Evolutionary conservation across 1,140 invertebrate species (phyloP).

Genomic region (Wiebesia pumilae): DNA sequence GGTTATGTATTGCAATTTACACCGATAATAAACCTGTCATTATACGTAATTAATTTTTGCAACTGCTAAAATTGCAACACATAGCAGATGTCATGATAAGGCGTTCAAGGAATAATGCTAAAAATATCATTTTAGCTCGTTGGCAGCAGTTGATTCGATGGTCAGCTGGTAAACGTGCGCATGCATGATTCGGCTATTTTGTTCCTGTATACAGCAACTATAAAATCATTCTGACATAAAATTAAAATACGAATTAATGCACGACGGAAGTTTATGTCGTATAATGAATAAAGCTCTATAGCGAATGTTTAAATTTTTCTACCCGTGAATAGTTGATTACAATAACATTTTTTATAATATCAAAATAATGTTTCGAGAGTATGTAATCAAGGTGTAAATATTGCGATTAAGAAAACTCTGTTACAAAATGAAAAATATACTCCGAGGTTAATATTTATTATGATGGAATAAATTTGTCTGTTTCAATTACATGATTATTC

Average conservation of each 20-base stretch:
- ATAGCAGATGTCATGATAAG: background rate
- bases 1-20: background rate
- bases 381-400: too few relatives aligned
- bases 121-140: background rate
- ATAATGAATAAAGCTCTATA: background rate
- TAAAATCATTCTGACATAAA: background rate
- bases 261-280: background rate
- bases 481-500: too few relatives aligned
- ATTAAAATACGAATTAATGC: background rate
- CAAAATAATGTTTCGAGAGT: too few relatives aligned
- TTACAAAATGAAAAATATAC: too few relatives aligned
- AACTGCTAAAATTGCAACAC: background rate
- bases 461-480: too few relatives aligned
- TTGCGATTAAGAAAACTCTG: too few relatives aligned
- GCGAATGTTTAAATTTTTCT: background rate
- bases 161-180: background rate
- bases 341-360: too few relatives aligned
- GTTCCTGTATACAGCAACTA: background rate
- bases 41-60: background rate
- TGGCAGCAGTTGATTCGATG: background rate
- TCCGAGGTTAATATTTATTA: too few relatives aligned
- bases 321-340: too few relatives aligned
- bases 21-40: background rate
- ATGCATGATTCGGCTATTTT: background rate
- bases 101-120: background rate